These are phyloP conservation scores for Stratiolaelaps scimitus DNA, from an alignment of 1,140 invertebrate species.

Conservation along the genomic window DNA sequence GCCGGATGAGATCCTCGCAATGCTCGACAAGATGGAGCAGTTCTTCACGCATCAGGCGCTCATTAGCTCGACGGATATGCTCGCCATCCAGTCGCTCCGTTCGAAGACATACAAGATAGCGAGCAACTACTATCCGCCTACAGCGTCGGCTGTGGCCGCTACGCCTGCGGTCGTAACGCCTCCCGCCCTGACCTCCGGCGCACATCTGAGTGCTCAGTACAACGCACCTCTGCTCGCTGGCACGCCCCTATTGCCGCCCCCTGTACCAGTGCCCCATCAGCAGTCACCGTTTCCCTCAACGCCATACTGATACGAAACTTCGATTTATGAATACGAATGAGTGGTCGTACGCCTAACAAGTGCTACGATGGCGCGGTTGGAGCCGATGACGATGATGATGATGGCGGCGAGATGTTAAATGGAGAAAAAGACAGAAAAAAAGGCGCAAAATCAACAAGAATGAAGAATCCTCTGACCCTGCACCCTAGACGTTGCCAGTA, in stretches of 20 bases:
- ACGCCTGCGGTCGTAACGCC: conserved; percentile 14
- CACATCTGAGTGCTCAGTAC: conserved; percentile 23
- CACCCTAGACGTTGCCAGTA: too few relatives aligned
- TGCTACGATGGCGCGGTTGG: too few relatives aligned
- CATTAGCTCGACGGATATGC: conserved; percentile 27
- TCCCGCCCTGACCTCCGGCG: not conserved
- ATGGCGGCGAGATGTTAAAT: too few relatives aligned
- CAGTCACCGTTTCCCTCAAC: conserved; percentile 7
- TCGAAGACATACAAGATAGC: conserved; percentile 27
- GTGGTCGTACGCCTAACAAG: too few relatives aligned
- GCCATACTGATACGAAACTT: too few relatives aligned
- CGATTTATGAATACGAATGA: too few relatives aligned
- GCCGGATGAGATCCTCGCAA: conserved; percentile 22
- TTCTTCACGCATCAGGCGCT: conserved; percentile 28
- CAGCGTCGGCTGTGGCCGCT: not conserved
- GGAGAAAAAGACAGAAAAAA: too few relatives aligned
- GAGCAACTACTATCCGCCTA: conserved; percentile 21
- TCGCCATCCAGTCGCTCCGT: conserved; percentile 27
- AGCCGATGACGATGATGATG: too few relatives aligned
- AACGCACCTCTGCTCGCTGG: not conserved
- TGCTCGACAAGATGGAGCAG: conserved; percentile 27
- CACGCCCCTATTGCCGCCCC: not conserved
- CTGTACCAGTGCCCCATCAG: conserved; percentile 2
- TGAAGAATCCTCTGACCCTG: too few relatives aligned
- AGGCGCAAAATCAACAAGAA: too few relatives aligned